A percentile compares a stretch with the other conserved stretches of the same genome.
Conservation (phyloP, 2,113 vertebrate species). For the Podilymbus podiceps region DNA sequence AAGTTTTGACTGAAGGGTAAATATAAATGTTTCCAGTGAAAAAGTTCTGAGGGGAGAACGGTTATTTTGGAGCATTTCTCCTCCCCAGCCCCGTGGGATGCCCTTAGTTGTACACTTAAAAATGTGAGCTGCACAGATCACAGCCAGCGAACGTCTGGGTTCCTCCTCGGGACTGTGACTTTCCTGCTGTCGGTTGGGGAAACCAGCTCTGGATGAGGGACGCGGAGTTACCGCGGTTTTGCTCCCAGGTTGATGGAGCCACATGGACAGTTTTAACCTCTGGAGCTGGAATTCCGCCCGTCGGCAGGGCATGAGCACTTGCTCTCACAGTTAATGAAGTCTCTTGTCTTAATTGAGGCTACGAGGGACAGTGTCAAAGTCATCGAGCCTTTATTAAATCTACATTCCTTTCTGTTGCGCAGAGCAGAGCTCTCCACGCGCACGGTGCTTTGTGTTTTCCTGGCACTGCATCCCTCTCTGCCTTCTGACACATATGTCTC, state of each 20-base stretch:
- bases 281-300: neutral
- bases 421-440: neutral
- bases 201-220: neutral
- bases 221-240: accelerated
- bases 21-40: neutral
- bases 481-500: conserved; percentile 12
- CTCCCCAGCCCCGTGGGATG: neutral
- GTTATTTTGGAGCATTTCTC: conserved; percentile 12
- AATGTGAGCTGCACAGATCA: neutral
- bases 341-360: neutral
- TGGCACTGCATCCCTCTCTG: conserved; percentile 10
- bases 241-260: neutral
- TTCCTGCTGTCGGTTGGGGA: neutral
- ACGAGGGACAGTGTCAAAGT: neutral
- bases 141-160: neutral
- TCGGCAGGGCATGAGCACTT: accelerated
- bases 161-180: neutral
- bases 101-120: neutral
- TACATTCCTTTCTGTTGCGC: neutral
- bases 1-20: conserved; percentile 44
- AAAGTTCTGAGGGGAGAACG: neutral
- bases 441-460: neutral
- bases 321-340: neutral
- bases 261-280: neutral
- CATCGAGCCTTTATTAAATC: neutral